Evolutionary conservation across 2,888 invertebrate species (phyloP).

Genomic region (Teleogryllus oceanicus): DNA sequence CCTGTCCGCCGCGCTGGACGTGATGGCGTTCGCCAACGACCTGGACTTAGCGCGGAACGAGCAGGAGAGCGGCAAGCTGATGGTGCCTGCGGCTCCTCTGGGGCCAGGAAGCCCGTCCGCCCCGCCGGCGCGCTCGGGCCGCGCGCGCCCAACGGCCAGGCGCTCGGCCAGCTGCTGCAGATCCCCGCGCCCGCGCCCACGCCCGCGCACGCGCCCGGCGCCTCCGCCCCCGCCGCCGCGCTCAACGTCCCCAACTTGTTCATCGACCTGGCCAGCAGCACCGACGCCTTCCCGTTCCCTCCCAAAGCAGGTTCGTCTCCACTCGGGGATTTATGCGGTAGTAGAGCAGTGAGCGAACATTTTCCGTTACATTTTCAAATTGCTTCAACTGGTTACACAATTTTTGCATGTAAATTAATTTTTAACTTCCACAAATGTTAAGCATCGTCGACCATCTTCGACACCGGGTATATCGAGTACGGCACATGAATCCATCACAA

Average conservation of each 20-base stretch:
- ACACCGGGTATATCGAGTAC: no score
- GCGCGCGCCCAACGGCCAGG: background rate
- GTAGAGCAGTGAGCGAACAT: no score
- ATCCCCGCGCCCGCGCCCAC: background rate
- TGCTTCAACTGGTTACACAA: no score
- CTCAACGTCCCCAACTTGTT: background rate
- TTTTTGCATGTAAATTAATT: no score
- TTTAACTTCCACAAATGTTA: no score
- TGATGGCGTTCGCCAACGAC: conserved; percentile 79
- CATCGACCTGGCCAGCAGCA: background rate
- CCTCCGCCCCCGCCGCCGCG: background rate
- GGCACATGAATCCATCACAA: no score
- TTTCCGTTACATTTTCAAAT: no score
- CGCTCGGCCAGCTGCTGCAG: background rate
- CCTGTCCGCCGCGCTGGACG: conserved; percentile 73
- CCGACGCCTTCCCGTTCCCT: background rate
- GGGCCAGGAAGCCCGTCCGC: conserved; percentile 25
- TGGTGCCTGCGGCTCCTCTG: conserved; percentile 26
- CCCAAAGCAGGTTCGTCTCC: background rate
- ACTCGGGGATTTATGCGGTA: no score
- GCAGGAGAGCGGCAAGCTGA: background rate
- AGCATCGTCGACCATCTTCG: no score
- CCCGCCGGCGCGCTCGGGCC: background rate
- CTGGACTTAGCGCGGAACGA: conserved; percentile 48
- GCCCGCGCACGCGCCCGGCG: background rate